A percentile compares a stretch with the other conserved stretches of the same genome.
Evolutionary conservation across 2,797 vertebrate genomes (phyloP).

Genomic region (Chiropotes sagulatus): DNA sequence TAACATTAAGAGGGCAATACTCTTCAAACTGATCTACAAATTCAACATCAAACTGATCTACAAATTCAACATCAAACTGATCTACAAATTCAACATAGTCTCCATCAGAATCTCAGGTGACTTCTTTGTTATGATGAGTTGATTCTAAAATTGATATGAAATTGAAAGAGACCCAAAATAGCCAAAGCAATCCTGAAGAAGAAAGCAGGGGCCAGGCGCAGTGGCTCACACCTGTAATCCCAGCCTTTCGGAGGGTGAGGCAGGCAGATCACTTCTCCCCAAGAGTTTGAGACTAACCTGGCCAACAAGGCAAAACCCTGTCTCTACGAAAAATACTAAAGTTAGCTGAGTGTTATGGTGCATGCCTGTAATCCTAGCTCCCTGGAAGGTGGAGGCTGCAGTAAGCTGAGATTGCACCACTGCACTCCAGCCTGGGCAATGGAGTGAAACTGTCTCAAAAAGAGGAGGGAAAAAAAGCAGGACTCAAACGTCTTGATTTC

Average conservation of each 20-base stretch:
- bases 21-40: background rate
- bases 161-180: background rate
- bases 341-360: background rate
- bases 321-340: background rate
- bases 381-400: background rate
- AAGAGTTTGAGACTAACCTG: background rate
- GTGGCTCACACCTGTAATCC: background rate
- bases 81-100: background rate
- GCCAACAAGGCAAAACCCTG: background rate
- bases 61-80: background rate
- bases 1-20: background rate
- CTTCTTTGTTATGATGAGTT: background rate
- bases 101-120: background rate
- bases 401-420: background rate
- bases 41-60: background rate
- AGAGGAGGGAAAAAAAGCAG: background rate
- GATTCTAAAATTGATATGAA: background rate
- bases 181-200: background rate
- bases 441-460: background rate
- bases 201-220: background rate
- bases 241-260: background rate
- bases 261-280: background rate
- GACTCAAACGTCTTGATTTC: background rate
- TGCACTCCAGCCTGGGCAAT: background rate
- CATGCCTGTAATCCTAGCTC: background rate